Conservation (phyloP, 1,140 invertebrate species). For the Papilio xuthus region DNA sequence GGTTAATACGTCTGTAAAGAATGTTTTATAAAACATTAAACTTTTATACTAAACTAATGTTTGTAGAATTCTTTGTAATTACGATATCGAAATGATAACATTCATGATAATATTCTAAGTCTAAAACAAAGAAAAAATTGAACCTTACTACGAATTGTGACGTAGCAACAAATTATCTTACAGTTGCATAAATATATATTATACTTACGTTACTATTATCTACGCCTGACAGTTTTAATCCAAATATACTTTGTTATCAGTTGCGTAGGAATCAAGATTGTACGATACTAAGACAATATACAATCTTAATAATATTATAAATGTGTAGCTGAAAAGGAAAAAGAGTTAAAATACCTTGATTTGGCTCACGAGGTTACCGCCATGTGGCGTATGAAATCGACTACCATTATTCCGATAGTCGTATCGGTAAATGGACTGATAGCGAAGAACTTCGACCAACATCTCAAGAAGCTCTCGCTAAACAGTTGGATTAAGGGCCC, state of each 20-base stretch:
- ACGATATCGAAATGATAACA: neutral
- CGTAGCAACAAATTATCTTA: neutral
- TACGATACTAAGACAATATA: neutral
- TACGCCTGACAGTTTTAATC: neutral
- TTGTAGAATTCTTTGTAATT: neutral
- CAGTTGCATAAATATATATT: constrained; percentile 2
- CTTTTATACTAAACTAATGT: neutral
- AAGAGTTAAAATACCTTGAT: too few species aligned
- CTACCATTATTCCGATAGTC: too few species aligned
- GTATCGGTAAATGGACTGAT: too few species aligned
- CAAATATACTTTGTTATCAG: constrained; percentile 8
- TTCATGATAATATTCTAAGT: neutral
- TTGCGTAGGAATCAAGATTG: neutral
- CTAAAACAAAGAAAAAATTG: neutral
- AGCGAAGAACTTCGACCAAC: too few species aligned
- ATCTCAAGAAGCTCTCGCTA: too few species aligned
- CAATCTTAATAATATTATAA: too few species aligned
- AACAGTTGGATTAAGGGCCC: too few species aligned
- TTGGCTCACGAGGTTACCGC: too few species aligned
- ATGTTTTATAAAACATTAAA: neutral
- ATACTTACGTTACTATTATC: neutral
- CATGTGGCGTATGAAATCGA: too few species aligned
- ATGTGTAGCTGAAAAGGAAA: too few species aligned
- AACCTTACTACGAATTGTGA: constrained; percentile 4
- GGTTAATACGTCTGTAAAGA: neutral